Evolutionary conservation across 2,113 vertebrate genomes (phyloP).

Genomic region (Nipponia nippon): DNA sequence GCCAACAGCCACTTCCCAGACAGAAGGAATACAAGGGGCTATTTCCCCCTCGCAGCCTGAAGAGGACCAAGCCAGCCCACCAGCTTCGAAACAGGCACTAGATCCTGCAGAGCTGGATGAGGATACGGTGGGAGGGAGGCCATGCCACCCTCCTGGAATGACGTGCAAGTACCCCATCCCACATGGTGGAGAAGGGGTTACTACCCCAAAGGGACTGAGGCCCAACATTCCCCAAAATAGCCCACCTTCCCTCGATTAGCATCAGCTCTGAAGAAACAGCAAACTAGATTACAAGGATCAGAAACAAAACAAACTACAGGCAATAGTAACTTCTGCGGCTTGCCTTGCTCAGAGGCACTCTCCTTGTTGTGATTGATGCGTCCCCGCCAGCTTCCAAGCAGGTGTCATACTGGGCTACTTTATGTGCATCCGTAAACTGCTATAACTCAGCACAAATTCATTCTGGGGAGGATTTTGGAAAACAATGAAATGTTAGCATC

Average conservation of each 20-base stretch:
- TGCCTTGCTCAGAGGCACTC: background rate
- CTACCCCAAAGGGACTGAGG: background rate
- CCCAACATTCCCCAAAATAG: background rate
- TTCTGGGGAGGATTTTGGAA: background rate
- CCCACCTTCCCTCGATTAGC: background rate
- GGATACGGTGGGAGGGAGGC: background rate
- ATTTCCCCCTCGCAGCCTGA: background rate
- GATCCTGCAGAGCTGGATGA: background rate
- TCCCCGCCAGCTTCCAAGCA: background rate
- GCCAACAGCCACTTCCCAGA: background rate
- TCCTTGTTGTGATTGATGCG: background rate
- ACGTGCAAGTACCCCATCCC: background rate
- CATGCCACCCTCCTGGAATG: accelerated
- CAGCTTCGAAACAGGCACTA: background rate
- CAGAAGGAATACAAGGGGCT: no score
- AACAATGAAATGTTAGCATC: background rate
- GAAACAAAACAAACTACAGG: background rate
- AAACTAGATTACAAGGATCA: background rate
- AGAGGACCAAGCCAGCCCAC: background rate
- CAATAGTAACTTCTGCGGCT: background rate
- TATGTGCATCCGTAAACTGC: background rate
- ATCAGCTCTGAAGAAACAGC: background rate
- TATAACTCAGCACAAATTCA: background rate
- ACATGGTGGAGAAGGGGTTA: background rate
- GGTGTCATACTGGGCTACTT: background rate